A percentile compares a stretch with the other conserved stretches of the same genome.
phyloP scores from a whole-genome alignment of 1,140 invertebrate genomes.

The Halyomorpha halys region DNA sequence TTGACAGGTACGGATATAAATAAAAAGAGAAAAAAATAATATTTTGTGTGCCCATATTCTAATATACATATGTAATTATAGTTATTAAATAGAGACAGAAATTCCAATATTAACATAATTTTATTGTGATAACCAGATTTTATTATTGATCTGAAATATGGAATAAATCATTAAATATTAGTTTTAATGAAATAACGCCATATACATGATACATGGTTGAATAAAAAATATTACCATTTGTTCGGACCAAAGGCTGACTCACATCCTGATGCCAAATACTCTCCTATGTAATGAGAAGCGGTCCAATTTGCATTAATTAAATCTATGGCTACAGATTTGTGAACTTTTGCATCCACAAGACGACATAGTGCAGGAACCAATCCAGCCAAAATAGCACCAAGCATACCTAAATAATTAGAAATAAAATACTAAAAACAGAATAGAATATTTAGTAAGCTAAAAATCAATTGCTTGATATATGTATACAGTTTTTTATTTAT shows the following conservation, averaged over 20 bases:
- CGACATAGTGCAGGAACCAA: slow-evolving; percentile 34
- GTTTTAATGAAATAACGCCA: not conserved
- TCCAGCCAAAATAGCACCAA: slow-evolving; percentile 33
- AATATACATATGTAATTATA: no score
- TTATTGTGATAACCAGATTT: no score
- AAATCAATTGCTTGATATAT: no score
- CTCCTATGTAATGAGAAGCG: not conserved
- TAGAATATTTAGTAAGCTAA: no score
- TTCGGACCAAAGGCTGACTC: slow-evolving; percentile 30
- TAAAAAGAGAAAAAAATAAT: no score
- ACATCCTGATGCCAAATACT: slow-evolving; percentile 14
- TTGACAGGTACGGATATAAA: no score
- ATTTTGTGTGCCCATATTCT: no score
- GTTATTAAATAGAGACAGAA: no score
- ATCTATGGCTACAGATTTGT: not conserved
- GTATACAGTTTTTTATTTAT: no score
- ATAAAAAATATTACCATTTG: slow-evolving; percentile 27
- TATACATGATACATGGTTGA: not conserved
- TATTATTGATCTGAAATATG: not conserved
- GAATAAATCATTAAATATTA: no score
- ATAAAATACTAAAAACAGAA: no score
- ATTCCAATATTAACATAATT: no score
- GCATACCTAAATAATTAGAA: slow-evolving; percentile 31
- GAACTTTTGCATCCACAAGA: slow-evolving; percentile 21
- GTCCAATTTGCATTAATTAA: not conserved